Percentiles rank a stretch among this genome's conserved stretches.
Conservation (phyloP, 2,797 vertebrate genomes). For the Pygocentrus nattereri region DNA sequence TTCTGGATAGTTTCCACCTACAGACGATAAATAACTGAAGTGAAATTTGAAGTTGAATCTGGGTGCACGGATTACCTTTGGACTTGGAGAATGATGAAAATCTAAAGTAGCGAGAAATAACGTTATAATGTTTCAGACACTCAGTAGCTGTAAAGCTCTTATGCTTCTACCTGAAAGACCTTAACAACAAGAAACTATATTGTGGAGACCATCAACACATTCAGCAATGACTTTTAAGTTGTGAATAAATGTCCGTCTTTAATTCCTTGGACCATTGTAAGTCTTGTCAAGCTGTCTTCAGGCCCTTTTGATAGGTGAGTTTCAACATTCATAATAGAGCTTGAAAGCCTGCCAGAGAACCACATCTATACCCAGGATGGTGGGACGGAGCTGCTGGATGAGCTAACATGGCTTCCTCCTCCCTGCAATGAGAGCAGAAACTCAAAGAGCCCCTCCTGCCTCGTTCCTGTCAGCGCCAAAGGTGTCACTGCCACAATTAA, state of each 20-base stretch:
- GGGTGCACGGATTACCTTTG: constrained; percentile 12
- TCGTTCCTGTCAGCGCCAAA: constrained; percentile 61
- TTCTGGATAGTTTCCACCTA: constrained; percentile 31
- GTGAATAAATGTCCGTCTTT: constrained; percentile 61
- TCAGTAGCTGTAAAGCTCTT: not conserved
- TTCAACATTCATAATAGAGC: constrained; percentile 61
- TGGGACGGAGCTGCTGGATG: constrained; percentile 50
- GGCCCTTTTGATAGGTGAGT: constrained; percentile 61
- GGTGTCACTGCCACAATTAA: constrained; percentile 63
- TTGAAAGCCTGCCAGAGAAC: constrained; percentile 60
- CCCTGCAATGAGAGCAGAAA: constrained; percentile 54
- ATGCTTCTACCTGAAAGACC: not conserved
- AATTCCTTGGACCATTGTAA: constrained; percentile 59
- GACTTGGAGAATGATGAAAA: constrained; percentile 11
- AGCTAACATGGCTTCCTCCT: constrained; percentile 54
- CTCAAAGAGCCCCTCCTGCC: constrained; percentile 51
- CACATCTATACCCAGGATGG: constrained; percentile 58
- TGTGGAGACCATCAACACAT: not conserved
- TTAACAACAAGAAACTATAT: too few species aligned
- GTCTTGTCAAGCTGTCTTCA: constrained; percentile 56
- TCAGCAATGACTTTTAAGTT: constrained; percentile 47
- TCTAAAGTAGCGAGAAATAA: constrained; percentile 9
- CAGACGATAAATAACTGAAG: constrained; percentile 14
- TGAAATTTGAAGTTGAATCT: constrained; percentile 27
- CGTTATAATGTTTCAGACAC: not conserved